A percentile compares a stretch with the other conserved stretches of the same genome.
Evolutionary conservation across 2,888 invertebrate species (phyloP).

Genomic region (Pyrrhia umbra): DNA sequence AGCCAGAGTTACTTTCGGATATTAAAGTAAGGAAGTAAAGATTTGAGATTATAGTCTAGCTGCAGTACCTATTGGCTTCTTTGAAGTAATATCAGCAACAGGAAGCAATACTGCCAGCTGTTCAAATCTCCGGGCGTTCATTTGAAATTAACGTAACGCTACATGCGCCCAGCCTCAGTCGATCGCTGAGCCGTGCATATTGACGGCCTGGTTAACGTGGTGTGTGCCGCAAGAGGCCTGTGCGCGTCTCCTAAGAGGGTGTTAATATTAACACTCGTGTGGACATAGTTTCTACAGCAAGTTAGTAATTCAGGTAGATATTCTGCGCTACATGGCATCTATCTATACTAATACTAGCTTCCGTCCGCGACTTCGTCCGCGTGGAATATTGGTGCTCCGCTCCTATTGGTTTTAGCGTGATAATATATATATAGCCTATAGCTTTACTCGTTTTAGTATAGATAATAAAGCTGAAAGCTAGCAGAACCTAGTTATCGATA

Average conservation of each 20-base stretch:
- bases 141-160: conserved; percentile 6
- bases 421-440: too few species aligned
- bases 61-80: background rate
- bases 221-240: too few species aligned
- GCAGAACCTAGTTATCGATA: too few species aligned
- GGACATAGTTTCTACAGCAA: too few species aligned
- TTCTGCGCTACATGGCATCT: background rate
- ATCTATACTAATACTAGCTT: too few species aligned
- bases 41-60: background rate
- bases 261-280: conserved; percentile 13
- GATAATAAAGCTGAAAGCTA: too few species aligned
- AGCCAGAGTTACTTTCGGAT: too few species aligned
- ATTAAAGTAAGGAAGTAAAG: background rate
- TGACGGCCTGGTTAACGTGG: conserved; percentile 20
- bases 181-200: conserved; percentile 24
- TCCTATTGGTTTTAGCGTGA: too few species aligned
- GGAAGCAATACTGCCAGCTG: background rate
- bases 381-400: too few species aligned
- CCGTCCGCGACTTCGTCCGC: too few species aligned
- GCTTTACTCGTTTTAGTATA: too few species aligned
- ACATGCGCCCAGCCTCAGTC: conserved; percentile 5
- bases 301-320: background rate
- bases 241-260: background rate
- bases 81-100: background rate
- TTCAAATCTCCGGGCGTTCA: conserved; percentile 1